Conservation (phyloP, 2,888 invertebrate genomes). For the Abrostola tripartita region DNA sequence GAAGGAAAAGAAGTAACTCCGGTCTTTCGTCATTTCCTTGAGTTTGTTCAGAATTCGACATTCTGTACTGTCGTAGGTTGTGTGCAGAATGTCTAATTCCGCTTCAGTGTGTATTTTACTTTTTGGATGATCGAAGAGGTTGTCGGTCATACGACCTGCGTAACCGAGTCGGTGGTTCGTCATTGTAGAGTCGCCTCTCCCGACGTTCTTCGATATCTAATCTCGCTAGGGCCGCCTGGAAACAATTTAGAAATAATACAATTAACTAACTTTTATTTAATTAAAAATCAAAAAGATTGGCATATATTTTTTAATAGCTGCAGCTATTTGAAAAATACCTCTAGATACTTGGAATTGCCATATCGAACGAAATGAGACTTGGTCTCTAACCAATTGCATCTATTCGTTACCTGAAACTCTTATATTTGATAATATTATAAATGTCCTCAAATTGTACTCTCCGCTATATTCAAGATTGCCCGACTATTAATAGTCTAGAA, state of each 20-base stretch:
- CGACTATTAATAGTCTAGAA: too few relatives aligned
- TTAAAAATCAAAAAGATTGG: background rate
- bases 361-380: too few relatives aligned
- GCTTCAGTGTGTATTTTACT: constrained; percentile 51
- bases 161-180: constrained; percentile 79
- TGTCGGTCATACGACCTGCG: constrained; percentile 71
- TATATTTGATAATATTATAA: too few relatives aligned
- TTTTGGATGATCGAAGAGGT: constrained; percentile 59
- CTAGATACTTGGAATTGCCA: too few relatives aligned
- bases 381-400: too few relatives aligned
- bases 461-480: too few relatives aligned
- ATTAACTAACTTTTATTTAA: background rate
- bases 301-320: too few relatives aligned
- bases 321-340: too few relatives aligned
- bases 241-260: constrained; percentile 2
- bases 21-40: constrained; percentile 33
- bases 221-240: constrained; percentile 70
- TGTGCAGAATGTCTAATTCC: constrained; percentile 44
- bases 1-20: constrained; percentile 24
- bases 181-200: constrained; percentile 69
- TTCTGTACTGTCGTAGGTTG: constrained; percentile 30
- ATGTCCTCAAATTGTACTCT: too few relatives aligned
- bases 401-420: too few relatives aligned
- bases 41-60: constrained; percentile 38
- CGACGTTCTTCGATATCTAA: constrained; percentile 69